phyloP scores from a whole-genome alignment of 2,113 vertebrate species.

The Cercopithecus mona region DNA sequence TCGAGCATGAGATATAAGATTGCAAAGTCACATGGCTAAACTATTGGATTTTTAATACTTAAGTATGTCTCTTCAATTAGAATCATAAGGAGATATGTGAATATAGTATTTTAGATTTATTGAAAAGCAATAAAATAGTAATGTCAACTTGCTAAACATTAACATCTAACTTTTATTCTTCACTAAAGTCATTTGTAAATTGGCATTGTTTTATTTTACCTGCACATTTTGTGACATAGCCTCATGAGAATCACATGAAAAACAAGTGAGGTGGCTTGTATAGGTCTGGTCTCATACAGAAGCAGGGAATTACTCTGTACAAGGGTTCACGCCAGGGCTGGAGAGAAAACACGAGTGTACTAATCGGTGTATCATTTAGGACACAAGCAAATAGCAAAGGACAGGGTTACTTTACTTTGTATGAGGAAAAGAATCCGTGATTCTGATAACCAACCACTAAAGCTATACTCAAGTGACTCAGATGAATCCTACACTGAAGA shows the following conservation, averaged over 20 bases:
- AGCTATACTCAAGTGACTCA: not conserved
- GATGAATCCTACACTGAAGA: not conserved
- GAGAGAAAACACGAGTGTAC: not conserved
- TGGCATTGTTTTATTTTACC: constrained; percentile 4
- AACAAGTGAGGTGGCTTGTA: not conserved
- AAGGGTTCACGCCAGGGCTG: not conserved
- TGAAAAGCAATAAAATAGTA: constrained; percentile 27
- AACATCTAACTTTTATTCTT: not conserved
- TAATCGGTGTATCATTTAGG: not conserved
- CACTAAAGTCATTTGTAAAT: not conserved
- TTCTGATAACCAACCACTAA: not conserved
- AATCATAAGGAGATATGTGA: not conserved
- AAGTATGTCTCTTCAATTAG: not conserved
- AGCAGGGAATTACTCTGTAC: not conserved
- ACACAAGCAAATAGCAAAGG: not conserved
- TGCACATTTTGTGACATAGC: not conserved
- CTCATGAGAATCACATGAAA: not conserved
- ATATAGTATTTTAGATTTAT: not conserved
- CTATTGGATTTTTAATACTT: not conserved
- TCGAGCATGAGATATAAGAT: not conserved
- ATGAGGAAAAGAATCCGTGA: not conserved
- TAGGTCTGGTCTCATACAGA: not conserved
- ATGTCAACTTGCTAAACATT: not conserved
- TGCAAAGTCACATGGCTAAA: not conserved
- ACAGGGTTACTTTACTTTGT: not conserved